Conservation (phyloP, 2,113 vertebrate genomes). For the Podarcis cretensis region DNA sequence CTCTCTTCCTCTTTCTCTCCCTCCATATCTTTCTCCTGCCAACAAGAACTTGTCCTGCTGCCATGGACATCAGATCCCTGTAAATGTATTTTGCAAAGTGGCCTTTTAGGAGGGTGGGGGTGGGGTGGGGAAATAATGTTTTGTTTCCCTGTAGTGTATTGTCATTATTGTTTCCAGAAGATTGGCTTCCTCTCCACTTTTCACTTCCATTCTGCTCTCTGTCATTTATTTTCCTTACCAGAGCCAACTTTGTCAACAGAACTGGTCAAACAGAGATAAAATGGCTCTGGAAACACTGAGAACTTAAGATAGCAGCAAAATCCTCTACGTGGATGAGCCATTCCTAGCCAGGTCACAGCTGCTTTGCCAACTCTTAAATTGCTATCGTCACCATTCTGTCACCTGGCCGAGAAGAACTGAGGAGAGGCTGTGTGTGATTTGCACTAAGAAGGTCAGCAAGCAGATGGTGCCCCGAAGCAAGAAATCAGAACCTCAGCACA, state of each 20-base stretch:
- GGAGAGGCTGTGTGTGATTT: neutral
- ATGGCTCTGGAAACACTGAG: neutral
- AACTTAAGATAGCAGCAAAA: neutral
- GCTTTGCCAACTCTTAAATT: neutral
- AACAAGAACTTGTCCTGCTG: conserved; percentile 26
- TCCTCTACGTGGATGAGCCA: conserved; percentile 1
- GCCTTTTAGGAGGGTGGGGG: conserved; percentile 2
- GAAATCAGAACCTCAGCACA: neutral
- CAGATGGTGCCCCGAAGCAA: neutral
- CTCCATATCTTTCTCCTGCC: neutral
- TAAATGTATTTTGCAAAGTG: neutral
- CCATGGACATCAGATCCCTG: conserved; percentile 33
- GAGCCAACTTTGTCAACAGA: neutral
- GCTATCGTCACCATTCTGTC: neutral
- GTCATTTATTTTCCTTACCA: neutral
- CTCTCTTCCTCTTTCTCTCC: no score
- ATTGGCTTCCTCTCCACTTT: neutral
- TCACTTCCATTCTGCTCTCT: neutral
- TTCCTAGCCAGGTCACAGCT: neutral
- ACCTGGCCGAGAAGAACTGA: neutral
- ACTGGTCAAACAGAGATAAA: conserved; percentile 48
- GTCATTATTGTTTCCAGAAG: conserved; percentile 18
- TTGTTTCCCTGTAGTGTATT: conserved; percentile 15
- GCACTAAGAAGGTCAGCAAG: neutral
- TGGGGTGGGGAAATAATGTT: neutral